Conservation (phyloP, 2,797 vertebrate genomes). For the Bucorvus abyssinicus region DNA sequence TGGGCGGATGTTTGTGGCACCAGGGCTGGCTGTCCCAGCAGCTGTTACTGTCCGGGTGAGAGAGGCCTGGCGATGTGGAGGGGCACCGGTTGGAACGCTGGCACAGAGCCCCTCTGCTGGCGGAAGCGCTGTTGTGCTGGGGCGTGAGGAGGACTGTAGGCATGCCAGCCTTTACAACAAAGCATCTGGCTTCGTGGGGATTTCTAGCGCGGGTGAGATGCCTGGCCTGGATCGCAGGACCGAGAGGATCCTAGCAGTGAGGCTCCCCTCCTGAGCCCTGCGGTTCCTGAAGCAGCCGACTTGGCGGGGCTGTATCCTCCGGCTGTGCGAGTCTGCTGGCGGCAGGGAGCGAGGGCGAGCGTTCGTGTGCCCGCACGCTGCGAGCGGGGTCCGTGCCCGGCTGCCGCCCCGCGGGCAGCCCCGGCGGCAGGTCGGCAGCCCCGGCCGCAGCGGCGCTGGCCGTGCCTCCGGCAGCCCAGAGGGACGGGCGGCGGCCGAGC, state of each 20-base stretch:
- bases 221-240: not conserved
- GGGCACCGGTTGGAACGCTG: not conserved
- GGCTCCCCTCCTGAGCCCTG: not conserved
- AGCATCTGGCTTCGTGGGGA: not conserved
- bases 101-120: not conserved
- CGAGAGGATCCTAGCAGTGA: not conserved
- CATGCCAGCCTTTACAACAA: not conserved
- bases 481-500: not conserved
- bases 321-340: not conserved
- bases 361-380: fast-evolving
- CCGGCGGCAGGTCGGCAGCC: not conserved
- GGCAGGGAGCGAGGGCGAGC: not conserved
- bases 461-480: not conserved
- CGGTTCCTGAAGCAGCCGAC: not conserved
- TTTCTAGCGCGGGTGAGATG: not conserved
- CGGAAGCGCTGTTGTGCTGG: slow-evolving; percentile 5
- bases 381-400: not conserved
- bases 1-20: not conserved
- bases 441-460: no score
- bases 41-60: not conserved
- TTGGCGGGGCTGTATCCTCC: not conserved
- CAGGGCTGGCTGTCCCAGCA: not conserved
- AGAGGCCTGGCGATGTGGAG: not conserved
- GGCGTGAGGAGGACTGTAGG: not conserved
- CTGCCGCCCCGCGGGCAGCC: no score